Percentiles rank a stretch among this genome's conserved stretches.
Conservation (phyloP, 2,888 invertebrate species). For the Hololepta plana region DNA sequence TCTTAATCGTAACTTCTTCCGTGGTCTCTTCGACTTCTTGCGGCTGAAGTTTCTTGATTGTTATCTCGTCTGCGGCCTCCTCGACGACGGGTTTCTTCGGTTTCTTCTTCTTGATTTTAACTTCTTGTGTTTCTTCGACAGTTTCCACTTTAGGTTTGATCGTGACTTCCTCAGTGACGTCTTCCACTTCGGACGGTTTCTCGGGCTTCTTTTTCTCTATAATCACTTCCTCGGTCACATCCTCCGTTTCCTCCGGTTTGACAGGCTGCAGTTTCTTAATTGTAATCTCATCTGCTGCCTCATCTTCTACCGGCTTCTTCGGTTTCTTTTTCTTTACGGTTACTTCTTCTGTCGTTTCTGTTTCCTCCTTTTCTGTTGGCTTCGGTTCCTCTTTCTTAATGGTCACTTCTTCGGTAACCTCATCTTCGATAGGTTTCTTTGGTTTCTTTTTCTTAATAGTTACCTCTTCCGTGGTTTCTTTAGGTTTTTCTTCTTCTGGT, state of each 20-base stretch:
- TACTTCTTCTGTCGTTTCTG: constrained; percentile 15
- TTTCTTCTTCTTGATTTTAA: constrained; percentile 15
- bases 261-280: constrained; percentile 15
- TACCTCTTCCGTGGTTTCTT: no score
- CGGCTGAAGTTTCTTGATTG: constrained; percentile 21
- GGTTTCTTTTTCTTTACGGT: constrained; percentile 8
- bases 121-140: constrained; percentile 17
- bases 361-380: constrained; percentile 13
- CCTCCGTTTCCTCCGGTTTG: constrained; percentile 13
- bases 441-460: constrained; percentile 10
- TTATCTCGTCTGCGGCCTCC: constrained; percentile 29
- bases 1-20: constrained; percentile 55
- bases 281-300: constrained; percentile 16
- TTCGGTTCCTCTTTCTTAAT: constrained; percentile 20
- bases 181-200: constrained; percentile 13
- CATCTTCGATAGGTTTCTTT: constrained; percentile 14
- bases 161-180: constrained; percentile 6
- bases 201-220: constrained; percentile 17
- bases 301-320: constrained; percentile 8
- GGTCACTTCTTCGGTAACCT: constrained; percentile 16
- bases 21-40: constrained; percentile 42
- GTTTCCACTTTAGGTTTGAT: constrained; percentile 10
- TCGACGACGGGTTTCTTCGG: constrained; percentile 16
- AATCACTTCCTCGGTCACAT: constrained; percentile 15
- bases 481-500: constrained; percentile 6